Base-by-base conservation (phyloP, 1,140 invertebrate species). In the Gryllus bimaculatus region DNA sequence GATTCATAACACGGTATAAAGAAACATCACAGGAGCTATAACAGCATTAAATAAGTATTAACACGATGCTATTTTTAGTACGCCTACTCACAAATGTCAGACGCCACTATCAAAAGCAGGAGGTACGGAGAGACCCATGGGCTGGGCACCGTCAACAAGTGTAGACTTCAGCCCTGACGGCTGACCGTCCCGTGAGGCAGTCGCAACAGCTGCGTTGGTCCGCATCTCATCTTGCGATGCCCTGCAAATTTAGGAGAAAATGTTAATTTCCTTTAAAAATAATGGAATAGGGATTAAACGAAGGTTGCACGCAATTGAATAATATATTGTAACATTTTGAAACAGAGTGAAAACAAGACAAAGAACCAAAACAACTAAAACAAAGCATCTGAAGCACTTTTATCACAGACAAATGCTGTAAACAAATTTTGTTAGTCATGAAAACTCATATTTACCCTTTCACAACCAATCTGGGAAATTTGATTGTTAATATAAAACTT, bases 71-170 rank as follows among this genome's bases (percentile, higher is more conserved):
- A 66, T 10, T 10, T 13, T 66, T 66, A 18, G 10, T 66, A 18
- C 18, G 54, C 54, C 54, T 47, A 76, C 75, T 47, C 8, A 49
- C 47, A 47, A 39, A 15, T 78, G 75, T 77, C 49, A 79, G 49
- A 66, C 75, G 49, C 75, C 79, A 74, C 75, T 81, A 84, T 90
- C 88, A 91, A 85, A 91, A 89, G 85, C 90, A 90, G 92, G 92
- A 82, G 89, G 88, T 81, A 88, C 89, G 80, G 92, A 91, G 82
- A 93, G 89, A 85, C 90, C 90, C 84, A 93, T 90, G 74, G 92
- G 92, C 86, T 93, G 91, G 84, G 92, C 92, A 88, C 93, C 93
- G 84, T 91, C 89, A 82, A 94, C 92, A 84, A 94, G 89, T 82
- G 89, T 92, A 81, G 92, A 90, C 82, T 89, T 89, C 85, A 87